Conservation (phyloP, 1,140 invertebrate species). For the Subanguina moxae region DNA sequence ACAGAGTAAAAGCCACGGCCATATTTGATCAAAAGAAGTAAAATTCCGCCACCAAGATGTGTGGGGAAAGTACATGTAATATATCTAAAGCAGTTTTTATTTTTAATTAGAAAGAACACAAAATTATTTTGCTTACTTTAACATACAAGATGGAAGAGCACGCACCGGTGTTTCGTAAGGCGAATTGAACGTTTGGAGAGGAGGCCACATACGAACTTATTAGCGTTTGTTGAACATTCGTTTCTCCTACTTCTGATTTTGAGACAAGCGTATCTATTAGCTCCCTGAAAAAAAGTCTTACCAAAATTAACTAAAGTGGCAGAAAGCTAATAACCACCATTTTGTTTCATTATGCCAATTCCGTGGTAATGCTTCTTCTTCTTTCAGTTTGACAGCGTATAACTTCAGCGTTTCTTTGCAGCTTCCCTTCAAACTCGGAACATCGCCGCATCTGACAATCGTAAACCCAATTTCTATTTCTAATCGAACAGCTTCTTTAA, state of each 20-base stretch:
- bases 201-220: constrained; percentile 32
- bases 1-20: constrained; percentile 22
- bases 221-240: constrained; percentile 21
- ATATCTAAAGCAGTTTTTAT: constrained; percentile 41
- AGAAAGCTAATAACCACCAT: constrained; percentile 55
- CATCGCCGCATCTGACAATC: constrained; percentile 74
- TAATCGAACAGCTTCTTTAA: constrained; percentile 83
- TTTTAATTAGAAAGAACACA: constrained; percentile 5
- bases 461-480: constrained; percentile 96
- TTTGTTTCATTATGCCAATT: constrained; percentile 64
- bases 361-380: constrained; percentile 15
- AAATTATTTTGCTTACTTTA: constrained; percentile 21
- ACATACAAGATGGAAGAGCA: constrained; percentile 47
- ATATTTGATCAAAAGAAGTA: constrained; percentile 1
- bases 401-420: constrained; percentile 46
- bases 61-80: constrained; percentile 49
- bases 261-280: constrained; percentile 60
- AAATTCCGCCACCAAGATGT: background rate
- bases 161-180: constrained; percentile 41
- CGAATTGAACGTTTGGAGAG: constrained; percentile 34
- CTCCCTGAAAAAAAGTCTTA: constrained; percentile 78
- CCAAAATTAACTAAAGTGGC: no score
- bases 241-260: constrained; percentile 26
- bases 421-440: constrained; percentile 56
- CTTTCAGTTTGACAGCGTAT: constrained; percentile 33